A percentile compares a stretch with the other conserved stretches of the same genome.
Conservation (phyloP, 2,113 vertebrate genomes). For the Sigmodon hispidus region DNA sequence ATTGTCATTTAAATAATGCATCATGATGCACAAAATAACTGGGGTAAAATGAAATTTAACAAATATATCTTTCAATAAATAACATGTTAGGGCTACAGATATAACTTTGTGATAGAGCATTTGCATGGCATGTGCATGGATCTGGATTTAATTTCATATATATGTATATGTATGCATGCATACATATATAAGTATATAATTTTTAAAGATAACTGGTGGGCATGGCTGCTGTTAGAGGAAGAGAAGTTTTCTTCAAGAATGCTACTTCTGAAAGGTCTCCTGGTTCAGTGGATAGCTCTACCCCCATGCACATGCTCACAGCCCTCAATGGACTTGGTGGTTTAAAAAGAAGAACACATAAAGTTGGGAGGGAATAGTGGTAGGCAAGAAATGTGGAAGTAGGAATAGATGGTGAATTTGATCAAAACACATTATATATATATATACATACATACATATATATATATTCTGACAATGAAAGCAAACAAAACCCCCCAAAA, state of each 20-base stretch:
- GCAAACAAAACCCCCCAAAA: neutral
- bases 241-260: neutral
- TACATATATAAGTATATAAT: neutral
- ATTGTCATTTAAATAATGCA: slow-evolving; percentile 33
- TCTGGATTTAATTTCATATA: neutral
- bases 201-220: neutral
- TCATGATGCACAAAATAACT: slow-evolving; percentile 23
- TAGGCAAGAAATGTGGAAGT: neutral
- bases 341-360: neutral
- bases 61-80: slow-evolving; percentile 42
- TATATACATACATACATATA: neutral
- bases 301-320: no score
- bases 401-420: neutral
- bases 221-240: neutral
- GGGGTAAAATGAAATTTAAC: slow-evolving; percentile 22
- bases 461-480: neutral
- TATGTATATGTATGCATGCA: neutral
- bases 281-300: neutral
- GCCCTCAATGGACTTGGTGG: neutral
- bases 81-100: neutral
- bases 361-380: neutral
- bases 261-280: no score
- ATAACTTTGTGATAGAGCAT: neutral
- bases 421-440: no score
- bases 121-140: neutral